A percentile compares a stretch with the other conserved stretches of the same genome.
phyloP scores from a whole-genome alignment of 2,888 invertebrate genomes.

The Carterocephalus palaemon region DNA sequence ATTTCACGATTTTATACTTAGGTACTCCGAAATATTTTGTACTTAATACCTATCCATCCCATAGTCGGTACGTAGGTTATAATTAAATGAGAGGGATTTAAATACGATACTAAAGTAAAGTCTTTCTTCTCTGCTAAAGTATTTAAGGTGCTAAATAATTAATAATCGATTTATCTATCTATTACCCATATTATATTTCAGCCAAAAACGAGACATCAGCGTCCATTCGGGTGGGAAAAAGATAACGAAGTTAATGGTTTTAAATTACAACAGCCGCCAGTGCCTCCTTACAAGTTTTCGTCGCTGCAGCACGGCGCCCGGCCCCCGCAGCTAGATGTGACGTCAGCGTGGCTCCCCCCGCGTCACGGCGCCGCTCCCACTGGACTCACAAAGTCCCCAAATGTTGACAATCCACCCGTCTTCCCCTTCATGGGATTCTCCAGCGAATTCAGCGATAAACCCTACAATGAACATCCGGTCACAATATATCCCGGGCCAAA shows the following conservation, averaged over 20 bases:
- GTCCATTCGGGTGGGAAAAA: slow-evolving; percentile 87
- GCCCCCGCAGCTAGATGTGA: slow-evolving; percentile 54
- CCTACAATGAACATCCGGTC: slow-evolving; percentile 82
- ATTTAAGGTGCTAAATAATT: too few species aligned
- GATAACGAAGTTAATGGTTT: slow-evolving; percentile 60
- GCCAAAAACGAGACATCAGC: slow-evolving; percentile 87
- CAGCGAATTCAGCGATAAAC: slow-evolving; percentile 71
- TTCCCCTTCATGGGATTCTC: slow-evolving; percentile 76
- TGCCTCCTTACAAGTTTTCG: slow-evolving; percentile 81
- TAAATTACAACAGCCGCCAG: slow-evolving; percentile 77
- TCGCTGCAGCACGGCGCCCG: slow-evolving; percentile 82
- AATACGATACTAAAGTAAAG: too few species aligned
- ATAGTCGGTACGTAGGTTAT: too few species aligned
- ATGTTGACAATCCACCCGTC: slow-evolving; percentile 63
- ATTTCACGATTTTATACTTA: too few species aligned
- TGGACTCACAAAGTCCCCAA: slow-evolving; percentile 63
- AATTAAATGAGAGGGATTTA: too few species aligned
- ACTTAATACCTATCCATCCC: too few species aligned
- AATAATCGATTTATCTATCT: too few species aligned
- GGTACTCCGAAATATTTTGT: too few species aligned
- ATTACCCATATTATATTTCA: too few species aligned
- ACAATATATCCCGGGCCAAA: slow-evolving; percentile 82
- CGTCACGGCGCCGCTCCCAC: slow-evolving; percentile 44
- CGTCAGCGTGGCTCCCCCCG: slow-evolving; percentile 69
- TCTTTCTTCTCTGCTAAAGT: too few species aligned